A percentile compares a stretch with the other conserved stretches of the same genome.
These are phyloP conservation scores for Laticauda laticaudata DNA, from an alignment of 2,113 vertebrate genomes.

Conservation along the genomic window DNA sequence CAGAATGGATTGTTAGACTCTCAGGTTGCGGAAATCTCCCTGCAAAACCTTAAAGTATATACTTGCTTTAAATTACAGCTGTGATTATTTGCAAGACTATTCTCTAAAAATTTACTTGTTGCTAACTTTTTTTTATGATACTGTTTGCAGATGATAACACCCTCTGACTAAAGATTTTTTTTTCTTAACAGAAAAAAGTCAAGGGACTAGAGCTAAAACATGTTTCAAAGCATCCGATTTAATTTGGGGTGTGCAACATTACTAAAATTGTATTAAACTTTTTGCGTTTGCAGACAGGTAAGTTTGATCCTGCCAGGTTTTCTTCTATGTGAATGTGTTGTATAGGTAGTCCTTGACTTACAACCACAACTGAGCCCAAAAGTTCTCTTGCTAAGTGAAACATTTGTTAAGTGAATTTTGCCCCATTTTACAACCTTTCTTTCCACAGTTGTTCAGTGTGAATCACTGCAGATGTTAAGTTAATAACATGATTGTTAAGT, in stretches of 20 bases:
- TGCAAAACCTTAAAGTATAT: not conserved
- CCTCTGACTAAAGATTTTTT: not conserved
- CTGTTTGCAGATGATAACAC: not conserved
- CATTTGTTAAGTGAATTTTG: no score
- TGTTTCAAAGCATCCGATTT: not conserved
- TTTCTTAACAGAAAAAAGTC: not conserved
- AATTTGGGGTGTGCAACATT: not conserved
- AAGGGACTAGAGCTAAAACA: not conserved
- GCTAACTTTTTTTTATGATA: not conserved
- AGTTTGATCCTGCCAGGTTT: not conserved
- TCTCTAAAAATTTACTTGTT: not conserved
- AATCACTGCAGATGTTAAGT: not conserved
- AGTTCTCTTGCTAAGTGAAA: no score
- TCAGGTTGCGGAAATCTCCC: not conserved
- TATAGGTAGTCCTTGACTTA: no score
- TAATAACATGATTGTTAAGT: not conserved
- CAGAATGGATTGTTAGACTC: not conserved
- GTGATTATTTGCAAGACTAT: not conserved
- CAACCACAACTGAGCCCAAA: no score
- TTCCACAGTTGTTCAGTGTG: not conserved
- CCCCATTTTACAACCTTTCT: not conserved
- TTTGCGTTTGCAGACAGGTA: not conserved
- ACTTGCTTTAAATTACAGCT: not conserved
- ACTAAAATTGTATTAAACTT: not conserved
- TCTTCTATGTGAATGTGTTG: not conserved